Evolutionary conservation across 2,888 invertebrate genomes (phyloP).

Genomic region (Nymphalis urticae): DNA sequence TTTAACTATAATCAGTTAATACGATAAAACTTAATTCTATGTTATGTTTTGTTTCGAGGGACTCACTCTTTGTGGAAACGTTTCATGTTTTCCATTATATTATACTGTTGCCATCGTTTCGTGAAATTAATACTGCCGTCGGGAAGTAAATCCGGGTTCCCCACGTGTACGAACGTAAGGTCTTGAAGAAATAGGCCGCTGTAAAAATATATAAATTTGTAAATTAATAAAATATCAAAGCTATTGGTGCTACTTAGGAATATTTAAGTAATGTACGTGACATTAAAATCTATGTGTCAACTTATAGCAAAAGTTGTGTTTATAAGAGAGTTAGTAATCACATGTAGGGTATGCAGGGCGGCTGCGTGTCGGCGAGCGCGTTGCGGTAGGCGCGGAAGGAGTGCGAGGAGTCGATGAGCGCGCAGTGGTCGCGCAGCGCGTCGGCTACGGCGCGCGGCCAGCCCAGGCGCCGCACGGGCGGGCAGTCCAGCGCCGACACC

Average conservation of each 20-base stretch:
- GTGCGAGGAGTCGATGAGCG: slow-evolving; percentile 98
- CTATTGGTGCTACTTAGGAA: too few species aligned
- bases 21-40: too few species aligned
- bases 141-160: slow-evolving; percentile 93
- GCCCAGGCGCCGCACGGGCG: slow-evolving; percentile 94
- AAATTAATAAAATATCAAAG: not conserved
- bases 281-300: too few species aligned
- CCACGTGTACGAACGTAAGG: slow-evolving; percentile 98
- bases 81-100: slow-evolving; percentile 98
- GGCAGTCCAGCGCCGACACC: slow-evolving; percentile 97
- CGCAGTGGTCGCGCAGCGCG: slow-evolving; percentile 95
- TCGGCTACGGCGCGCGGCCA: slow-evolving; percentile 96
- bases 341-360: slow-evolving; percentile 99
- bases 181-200: slow-evolving; percentile 99
- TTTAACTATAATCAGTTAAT: not conserved
- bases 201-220: slow-evolving; percentile 41
- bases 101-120: slow-evolving; percentile 99
- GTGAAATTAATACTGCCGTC: slow-evolving; percentile 96
- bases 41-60: not conserved
- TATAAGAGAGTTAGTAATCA: slow-evolving; percentile 56
- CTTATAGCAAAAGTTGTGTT: too few species aligned
- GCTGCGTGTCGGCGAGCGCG: slow-evolving; percentile 95
- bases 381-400: slow-evolving; percentile 98
- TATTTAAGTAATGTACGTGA: too few species aligned
- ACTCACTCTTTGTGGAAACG: slow-evolving; percentile 97